Conservation (phyloP, 2,113 vertebrate species). For the Naja naja region DNA sequence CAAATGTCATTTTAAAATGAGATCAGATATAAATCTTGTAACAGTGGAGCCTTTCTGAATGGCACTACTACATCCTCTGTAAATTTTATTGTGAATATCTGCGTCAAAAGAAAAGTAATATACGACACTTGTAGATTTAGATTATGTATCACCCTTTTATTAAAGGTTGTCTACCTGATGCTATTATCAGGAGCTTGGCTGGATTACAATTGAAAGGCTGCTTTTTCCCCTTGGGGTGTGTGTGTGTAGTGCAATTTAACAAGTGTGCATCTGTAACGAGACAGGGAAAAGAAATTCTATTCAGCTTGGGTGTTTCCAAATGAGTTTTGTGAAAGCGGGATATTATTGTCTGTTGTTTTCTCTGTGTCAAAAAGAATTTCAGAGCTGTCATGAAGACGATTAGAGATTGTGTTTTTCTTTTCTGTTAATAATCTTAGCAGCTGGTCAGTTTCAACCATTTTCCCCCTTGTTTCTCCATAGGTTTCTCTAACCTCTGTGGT, state of each 20-base stretch:
- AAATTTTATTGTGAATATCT: constrained; percentile 17
- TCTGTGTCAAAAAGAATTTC: too few species aligned
- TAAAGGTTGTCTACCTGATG: constrained; percentile 4
- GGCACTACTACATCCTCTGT: neutral
- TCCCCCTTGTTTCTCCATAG: too few species aligned
- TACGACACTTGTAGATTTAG: neutral
- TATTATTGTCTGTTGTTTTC: too few species aligned
- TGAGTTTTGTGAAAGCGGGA: too few species aligned
- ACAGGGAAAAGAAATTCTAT: neutral
- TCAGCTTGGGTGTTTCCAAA: neutral
- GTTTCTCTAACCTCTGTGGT: too few species aligned
- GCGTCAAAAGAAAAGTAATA: neutral
- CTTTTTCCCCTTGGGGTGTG: too few species aligned
- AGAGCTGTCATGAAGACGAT: too few species aligned
- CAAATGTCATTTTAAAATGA: constrained; percentile 52
- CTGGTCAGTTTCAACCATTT: too few species aligned
- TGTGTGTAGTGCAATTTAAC: neutral
- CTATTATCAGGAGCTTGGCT: neutral
- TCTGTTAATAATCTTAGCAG: too few species aligned
- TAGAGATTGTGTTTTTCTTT: too few species aligned
- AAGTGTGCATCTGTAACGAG: neutral
- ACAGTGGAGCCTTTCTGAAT: neutral
- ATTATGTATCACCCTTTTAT: constrained; percentile 18
- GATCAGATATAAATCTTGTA: constrained; percentile 24
- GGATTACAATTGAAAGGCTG: neutral